Evolutionary conservation across 2,797 vertebrate genomes (phyloP).

Genomic region (Pangasius djambal): DNA sequence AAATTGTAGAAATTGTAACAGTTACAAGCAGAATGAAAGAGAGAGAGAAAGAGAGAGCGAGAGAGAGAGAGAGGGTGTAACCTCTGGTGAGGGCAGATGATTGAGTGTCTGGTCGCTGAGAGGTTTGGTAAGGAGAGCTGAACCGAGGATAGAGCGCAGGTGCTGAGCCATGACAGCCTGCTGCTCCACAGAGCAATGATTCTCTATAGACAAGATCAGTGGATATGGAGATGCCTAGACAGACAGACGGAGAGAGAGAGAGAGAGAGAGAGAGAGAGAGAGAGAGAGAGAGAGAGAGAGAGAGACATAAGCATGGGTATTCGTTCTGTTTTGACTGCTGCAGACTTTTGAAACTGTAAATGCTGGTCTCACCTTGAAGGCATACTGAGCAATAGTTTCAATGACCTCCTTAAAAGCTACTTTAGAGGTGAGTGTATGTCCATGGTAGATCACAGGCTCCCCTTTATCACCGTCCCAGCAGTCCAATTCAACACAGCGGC

Average conservation of each 20-base stretch:
- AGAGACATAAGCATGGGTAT: neutral
- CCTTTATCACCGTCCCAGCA: constrained; percentile 95
- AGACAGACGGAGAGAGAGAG: neutral
- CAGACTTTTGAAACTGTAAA: neutral
- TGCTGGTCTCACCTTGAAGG: constrained; percentile 82
- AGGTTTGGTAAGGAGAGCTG: constrained; percentile 81
- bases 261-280: neutral
- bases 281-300: neutral
- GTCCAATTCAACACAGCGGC: constrained; percentile 96
- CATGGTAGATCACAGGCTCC: constrained; percentile 91
- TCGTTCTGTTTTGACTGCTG: neutral
- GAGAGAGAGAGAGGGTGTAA: constrained; percentile 56
- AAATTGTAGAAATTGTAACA: too few relatives aligned
- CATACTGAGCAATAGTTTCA: constrained; percentile 87
- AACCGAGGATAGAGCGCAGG: constrained; percentile 85
- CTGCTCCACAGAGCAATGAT: constrained; percentile 95
- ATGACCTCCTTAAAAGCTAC: constrained; percentile 93
- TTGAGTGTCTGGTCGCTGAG: constrained; percentile 69
- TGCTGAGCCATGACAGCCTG: constrained; percentile 90
- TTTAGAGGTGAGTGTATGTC: constrained; percentile 94
- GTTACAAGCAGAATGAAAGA: constrained; percentile 8
- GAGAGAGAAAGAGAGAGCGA: constrained; percentile 4
- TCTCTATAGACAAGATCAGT: constrained; percentile 92
- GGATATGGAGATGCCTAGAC: constrained; percentile 70
- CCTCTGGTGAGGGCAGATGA: constrained; percentile 89